Base-by-base conservation (phyloP, 1,140 invertebrate species). In the Calycopis cecrops region DNA sequence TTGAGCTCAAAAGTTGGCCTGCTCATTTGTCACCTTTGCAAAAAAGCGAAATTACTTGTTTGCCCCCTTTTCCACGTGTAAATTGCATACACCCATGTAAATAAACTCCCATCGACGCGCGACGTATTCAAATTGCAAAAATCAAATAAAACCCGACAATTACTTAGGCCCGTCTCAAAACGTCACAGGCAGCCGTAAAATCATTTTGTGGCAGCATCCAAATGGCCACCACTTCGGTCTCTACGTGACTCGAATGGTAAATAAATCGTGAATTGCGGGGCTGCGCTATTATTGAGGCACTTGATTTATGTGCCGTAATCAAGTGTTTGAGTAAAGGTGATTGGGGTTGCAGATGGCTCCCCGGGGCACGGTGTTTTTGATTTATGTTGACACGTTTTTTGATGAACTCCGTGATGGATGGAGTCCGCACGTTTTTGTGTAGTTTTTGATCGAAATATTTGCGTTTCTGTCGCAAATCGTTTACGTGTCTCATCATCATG, bases 201-300 rank as follows among this genome's bases (percentile, higher is more conserved):
- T 76, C 70, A 78, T 80, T 76, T 75, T 73, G 67, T 72, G 69
- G 66, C 65, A 56, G 63, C 53, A 59, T 67, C 69, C 21, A 28
- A 28, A 28, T 28, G 21, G 21, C 21, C 67, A 61, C 59, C 72
- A 73, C 73, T 79, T 70, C 64, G 68, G 57, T 28, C 21, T 28
- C 21, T 65, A 76, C 75, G 77, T 80, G 74, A 77, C 67, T 69
- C 62, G 72, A 79, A 76, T 79, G 57, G 70, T 65, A 65, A 71
- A 81, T 78, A 76, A 77, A 81, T 79, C 72, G 63, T 55, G 60
- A 16, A 28, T 64, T 59, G 69, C 65, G 69, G 67, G 56, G 65
- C 52, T 51, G 69, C n/a, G n/a, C 54, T 53, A 79, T 81, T 81
- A 78, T 76, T 78, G 68, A 66, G 57, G 51, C 53, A 52, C 62